phyloP scores from a whole-genome alignment of 1,140 invertebrate genomes.

The Zaprionus nigranus region DNA sequence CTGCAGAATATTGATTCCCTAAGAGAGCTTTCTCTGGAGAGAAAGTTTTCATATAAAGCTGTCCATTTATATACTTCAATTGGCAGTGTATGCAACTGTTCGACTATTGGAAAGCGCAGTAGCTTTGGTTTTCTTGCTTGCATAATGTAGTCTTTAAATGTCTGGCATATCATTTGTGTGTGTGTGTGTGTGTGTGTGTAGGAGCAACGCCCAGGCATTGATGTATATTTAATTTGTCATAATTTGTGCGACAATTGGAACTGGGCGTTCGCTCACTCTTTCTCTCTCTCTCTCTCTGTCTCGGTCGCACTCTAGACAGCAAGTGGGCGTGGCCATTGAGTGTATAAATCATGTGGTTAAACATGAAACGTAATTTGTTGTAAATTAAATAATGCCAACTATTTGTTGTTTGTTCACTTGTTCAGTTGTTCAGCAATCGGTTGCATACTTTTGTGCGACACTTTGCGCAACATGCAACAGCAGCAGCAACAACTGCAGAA shows the following conservation, averaged over 20 bases:
- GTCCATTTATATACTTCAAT: not conserved
- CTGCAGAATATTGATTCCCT: too few relatives aligned
- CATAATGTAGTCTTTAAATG: conserved; percentile 16
- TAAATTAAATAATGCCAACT: conserved; percentile 77
- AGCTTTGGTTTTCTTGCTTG: not conserved
- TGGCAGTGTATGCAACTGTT: not conserved
- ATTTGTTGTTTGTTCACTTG: conserved; percentile 59
- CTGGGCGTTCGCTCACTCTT: conserved; percentile 7
- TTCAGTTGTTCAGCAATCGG: conserved; percentile 41
- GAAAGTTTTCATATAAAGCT: too few relatives aligned
- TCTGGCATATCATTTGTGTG: not conserved
- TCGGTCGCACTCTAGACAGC: not conserved
- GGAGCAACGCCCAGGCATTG: conserved; percentile 28
- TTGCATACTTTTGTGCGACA: conserved; percentile 58
- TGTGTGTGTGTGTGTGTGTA: conserved; percentile 7
- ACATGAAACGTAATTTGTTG: conserved; percentile 79
- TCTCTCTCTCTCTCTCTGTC: not conserved
- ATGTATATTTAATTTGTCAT: conserved; percentile 72
- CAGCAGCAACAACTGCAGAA: conserved; percentile 40
- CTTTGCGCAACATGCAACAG: conserved; percentile 53
- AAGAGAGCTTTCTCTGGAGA: too few relatives aligned
- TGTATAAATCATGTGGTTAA: conserved; percentile 79
- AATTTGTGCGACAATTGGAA: conserved; percentile 68
- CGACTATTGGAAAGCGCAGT: not conserved
- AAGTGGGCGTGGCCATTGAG: conserved; percentile 11